Evolutionary conservation across 2,113 vertebrate genomes (phyloP).

Genomic region (Gavia stellata): DNA sequence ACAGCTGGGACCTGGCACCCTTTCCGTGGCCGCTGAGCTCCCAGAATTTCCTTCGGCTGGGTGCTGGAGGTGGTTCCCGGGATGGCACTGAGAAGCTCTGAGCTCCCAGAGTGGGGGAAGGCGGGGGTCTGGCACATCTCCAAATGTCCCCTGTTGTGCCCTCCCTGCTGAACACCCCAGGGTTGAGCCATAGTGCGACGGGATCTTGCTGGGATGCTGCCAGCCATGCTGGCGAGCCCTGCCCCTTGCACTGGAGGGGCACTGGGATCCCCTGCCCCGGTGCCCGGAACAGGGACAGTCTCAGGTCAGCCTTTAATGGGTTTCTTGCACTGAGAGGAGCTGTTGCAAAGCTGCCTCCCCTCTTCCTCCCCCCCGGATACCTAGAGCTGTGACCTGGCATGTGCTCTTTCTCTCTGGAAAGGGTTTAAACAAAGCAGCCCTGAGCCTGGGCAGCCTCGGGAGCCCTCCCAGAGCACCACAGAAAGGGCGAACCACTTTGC

Average conservation of each 20-base stretch:
- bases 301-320: background rate
- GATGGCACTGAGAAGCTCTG: background rate
- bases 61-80: rapidly evolving
- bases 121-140: background rate
- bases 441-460: background rate
- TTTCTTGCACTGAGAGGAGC: background rate
- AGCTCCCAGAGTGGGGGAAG: background rate
- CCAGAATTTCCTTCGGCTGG: background rate
- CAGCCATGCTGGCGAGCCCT: background rate
- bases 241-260: background rate
- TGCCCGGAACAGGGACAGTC: background rate
- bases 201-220: background rate
- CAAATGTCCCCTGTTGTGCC: background rate
- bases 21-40: rapidly evolving
- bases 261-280: background rate
- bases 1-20: rapidly evolving
- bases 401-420: background rate
- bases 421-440: background rate
- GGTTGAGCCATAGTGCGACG: rapidly evolving
- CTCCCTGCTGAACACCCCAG: background rate
- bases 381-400: background rate
- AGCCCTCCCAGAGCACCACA: background rate
- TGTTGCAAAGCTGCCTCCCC: background rate
- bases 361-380: background rate
- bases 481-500: background rate